Evolutionary conservation across 2,113 vertebrate species (phyloP), one percentile per base, ranked within the genome.

Genomic region (Anarrhichthys ocellatus): DNA sequence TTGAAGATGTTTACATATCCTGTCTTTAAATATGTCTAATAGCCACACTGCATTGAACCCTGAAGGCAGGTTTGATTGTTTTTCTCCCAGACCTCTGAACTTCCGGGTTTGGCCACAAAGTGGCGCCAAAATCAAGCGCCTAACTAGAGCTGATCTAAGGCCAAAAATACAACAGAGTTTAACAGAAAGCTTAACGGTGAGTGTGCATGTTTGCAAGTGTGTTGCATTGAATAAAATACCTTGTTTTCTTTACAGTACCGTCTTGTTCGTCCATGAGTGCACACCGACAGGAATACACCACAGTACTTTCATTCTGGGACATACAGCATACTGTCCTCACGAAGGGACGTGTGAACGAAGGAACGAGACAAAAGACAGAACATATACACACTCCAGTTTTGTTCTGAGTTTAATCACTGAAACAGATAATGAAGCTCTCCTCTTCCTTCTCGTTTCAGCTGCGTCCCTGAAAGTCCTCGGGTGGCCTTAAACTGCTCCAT

Each of bases 361-460:
- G 13, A 59, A 50, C 34, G 36, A 80, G 32, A 88, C 38, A 90
- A 86, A 78, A 85, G 56, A 87, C 75, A 80, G 44, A 36, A 80
- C 72, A 40, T 66, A 91, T 66, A 91, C 73, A 76, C 87, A 78
- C 84, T 92, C 87, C 90, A 92, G 90, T 92, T 94, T 91, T 90
- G 86, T 89, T 93, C 87, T 82, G 91, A 92, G 90, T 94, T 94
- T 94, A 94, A 93, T 95, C 86, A 93, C 93, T 95, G 93, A 95
- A 93, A 94, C 93, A 70, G 82, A 91, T 88, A 91, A 87, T 93
- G 92, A 92, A 92, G 90, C 78, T 88, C 85, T 90, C 73, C 85
- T 84, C 89, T 86, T 91, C 81, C 50, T 92, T 87, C 78, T 90
- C 81, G 82, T 92, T 93, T 92, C 91, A 92, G 90, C 88, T 89